Evolutionary conservation across 2,888 invertebrate species (phyloP), one percentile per base, ranked within the genome.

Genomic region (Andrena hattorfiana): DNA sequence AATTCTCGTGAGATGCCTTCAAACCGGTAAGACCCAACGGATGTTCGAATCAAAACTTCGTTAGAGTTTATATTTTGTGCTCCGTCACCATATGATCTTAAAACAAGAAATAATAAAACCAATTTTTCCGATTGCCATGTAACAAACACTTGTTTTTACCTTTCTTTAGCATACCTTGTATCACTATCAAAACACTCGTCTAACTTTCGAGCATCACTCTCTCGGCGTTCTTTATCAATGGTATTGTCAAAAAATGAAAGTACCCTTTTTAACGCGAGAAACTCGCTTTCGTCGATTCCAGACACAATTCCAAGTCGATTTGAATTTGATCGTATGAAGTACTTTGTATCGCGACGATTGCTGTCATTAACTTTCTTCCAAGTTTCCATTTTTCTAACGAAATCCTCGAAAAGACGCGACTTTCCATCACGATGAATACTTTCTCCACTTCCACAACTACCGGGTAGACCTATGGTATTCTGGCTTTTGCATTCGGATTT

Each of bases 1-100:
- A 98, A 98, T 87, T 98, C 98, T 62, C 97, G 96, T 0, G 98
- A 98, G 87, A 98, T 98, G 5, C 96, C 97, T 95, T 97, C 97
- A 91, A 98, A 98, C 92, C 97, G 96, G 93, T 97, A 97, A 48
- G 97, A 96, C 0, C 98, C 97, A 0, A 97, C 97, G 0, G 97
- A 97, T 0, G 98, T 98, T 91, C 97, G 97, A 0, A 98, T 97
- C 67, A 97, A 94, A 6, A 98, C 96, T 92, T 98, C 97, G 26
- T 84, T 87, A 16, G 76, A 70, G 26, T 56, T 85, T 23, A 48
- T 28, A 10, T 60, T 72, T 51, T 77, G 82, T 2, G 79, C 54
- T 35, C 69, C 76, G 54, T 73, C 68, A 2, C 30, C 49, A 10
- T 60, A 62, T 2, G 77, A 60, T 63, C 87, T 87, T 68, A 10